phyloP scores from a whole-genome alignment of 2,113 vertebrate species.

The Ciconia maguari region DNA sequence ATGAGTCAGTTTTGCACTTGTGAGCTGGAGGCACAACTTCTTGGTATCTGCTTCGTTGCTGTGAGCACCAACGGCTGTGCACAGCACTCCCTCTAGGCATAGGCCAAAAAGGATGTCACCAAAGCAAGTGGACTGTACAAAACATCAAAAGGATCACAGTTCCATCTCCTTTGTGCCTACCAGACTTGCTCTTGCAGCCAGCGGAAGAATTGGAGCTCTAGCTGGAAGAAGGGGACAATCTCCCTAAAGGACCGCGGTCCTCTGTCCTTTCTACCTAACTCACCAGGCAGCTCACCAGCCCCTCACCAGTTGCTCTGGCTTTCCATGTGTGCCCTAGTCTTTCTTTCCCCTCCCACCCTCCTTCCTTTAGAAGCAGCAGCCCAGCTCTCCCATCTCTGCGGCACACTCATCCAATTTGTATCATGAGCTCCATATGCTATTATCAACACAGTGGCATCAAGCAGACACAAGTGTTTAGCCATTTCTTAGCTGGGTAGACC shows the following conservation, averaged over 20 bases:
- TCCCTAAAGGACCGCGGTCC: not conserved
- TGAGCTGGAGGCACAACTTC: not conserved
- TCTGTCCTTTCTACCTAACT: not conserved
- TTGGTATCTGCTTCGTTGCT: not conserved
- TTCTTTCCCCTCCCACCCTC: not conserved
- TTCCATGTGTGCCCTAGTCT: not conserved
- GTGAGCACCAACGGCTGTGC: not conserved
- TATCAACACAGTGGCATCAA: not conserved
- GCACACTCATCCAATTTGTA: not conserved
- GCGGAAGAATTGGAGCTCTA: not conserved
- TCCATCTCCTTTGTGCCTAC: not conserved
- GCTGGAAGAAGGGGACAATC: not conserved
- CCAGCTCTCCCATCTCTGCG: not conserved
- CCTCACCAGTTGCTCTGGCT: not conserved
- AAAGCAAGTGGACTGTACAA: not conserved
- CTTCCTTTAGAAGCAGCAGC: not conserved
- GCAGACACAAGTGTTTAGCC: not conserved
- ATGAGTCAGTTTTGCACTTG: not conserved
- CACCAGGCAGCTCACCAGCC: not conserved
- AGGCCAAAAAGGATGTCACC: not conserved
- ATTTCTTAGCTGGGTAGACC: not conserved
- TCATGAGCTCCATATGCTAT: not conserved
- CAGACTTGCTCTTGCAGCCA: not conserved
- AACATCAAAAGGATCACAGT: not conserved
- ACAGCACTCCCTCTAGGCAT: not conserved